Evolutionary conservation across 2,113 vertebrate genomes (phyloP), one percentile per base, ranked within the genome.

Genomic region (Globicephala melas): DNA sequence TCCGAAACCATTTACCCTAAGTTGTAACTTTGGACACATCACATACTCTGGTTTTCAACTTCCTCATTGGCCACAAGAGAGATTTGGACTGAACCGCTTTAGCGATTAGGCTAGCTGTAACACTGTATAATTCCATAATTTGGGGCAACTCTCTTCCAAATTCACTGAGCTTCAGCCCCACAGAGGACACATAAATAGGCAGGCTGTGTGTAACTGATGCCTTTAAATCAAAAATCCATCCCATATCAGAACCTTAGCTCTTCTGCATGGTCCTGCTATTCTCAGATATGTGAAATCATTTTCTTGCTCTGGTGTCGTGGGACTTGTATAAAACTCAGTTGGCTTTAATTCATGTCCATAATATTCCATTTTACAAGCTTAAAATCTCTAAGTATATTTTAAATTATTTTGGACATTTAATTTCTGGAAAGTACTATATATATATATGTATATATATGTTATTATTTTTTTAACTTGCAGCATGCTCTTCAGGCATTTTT

Each of bases 221-320:
- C 53, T 93, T 91, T 89, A 92, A 93, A 91, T 89, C 65, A 65
- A 89, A 91, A 96, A 68, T 38, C 3, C 60, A 62, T 70, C 44
- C 86, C 36, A 67, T 2, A 2, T 62, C 55, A 88, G 73, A 87
- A 83, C n/a, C 15, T 92, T 25, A 65, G 50, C 36, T 80, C 31
- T 84, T 65, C 38, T 4, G 53, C 33, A 47, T 95, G 23, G 38
- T 55, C 10, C 10, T 71, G 41, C 38, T 89, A 62, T 94, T 96
- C 93, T 77, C 44, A 94, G 82, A 71, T 92, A 83, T 91, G 17
- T 81, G 23, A 96, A 86, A 28, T 58, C 71, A 76, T 94, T 71
- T 95, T 15, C 74, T 58, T 90, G 41, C 13, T 85, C 41, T 88
- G 76, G 47, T 63, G 86, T 60, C 84, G 60, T 70, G 41, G 60